Evolutionary conservation across 2,888 invertebrate species (phyloP), one percentile per base, ranked within the genome.

Genomic region (Anoncus sp.): DNA sequence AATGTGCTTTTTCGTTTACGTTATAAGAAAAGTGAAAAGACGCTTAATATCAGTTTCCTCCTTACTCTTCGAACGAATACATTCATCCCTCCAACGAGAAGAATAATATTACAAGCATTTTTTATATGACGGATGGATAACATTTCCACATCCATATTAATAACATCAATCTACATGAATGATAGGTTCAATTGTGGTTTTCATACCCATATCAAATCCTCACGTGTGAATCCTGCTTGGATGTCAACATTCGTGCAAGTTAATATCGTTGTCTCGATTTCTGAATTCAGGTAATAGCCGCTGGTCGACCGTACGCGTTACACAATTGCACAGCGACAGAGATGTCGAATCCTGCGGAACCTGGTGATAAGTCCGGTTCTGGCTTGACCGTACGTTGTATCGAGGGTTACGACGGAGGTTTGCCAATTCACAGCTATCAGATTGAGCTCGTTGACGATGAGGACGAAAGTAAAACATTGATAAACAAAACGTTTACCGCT

Each of bases 241-340:
- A 38, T 38, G 10, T 62, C 47, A 40, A 40, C 20, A 47, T 27
- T 31, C 10, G 31, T 5, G 12, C 9, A 45, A 62, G 16, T 6
- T 40, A 51, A 18, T 14, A 22, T 63, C 2, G 7, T 2, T 12
- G 38, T 22, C 43, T 43, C 31, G 7, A 43, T 66, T 20, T 60
- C 12, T 81, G 18, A 62, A 49, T 45, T 51, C 82, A 90, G 90
- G 89, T 90, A n/a, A 90, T 90, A 81, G 90, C 89, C 9, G 90
- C 89, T 16, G 87, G 86, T 57, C 96, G 97, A 55, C 98, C 98
- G 7, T 97, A 97, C 89, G 95, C 97, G 66, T 93, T 97, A 71
- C 95, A 96, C 88, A 98, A 98, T 92, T 98, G 98, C 91, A 94
- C 96, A n/a, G 95, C 97, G 38, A 95, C 95, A 71, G 98, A 98